Conservation (phyloP, 1,140 invertebrate genomes). For the Nephila pilipes region DNA sequence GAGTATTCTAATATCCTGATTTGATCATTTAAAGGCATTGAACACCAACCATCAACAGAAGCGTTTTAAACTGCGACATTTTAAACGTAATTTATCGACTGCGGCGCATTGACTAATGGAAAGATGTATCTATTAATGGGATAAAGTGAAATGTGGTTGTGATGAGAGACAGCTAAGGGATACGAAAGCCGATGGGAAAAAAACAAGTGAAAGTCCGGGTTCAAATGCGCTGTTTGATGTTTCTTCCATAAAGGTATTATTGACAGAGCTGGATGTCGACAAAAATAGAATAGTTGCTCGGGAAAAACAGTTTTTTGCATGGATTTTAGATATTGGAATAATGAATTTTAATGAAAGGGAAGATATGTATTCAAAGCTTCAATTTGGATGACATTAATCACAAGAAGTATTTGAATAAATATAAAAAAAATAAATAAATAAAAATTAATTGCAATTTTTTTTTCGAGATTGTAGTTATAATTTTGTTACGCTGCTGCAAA, state of each 20-base stretch:
- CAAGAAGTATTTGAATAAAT: too few species aligned
- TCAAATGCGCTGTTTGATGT: background rate
- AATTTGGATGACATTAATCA: too few species aligned
- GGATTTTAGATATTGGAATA: too few species aligned
- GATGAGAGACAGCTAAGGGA: background rate
- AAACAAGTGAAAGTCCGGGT: background rate
- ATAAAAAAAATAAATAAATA: too few species aligned
- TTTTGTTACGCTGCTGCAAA: too few species aligned
- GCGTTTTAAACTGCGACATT: constrained; percentile 32
- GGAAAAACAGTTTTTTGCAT: too few species aligned
- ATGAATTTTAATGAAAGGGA: too few species aligned
- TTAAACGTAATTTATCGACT: constrained; percentile 50
- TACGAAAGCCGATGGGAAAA: background rate
- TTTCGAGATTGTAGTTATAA: too few species aligned
- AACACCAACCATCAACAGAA: background rate
- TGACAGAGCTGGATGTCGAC: background rate
- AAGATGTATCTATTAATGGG: constrained; percentile 34
- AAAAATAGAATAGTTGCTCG: too few species aligned
- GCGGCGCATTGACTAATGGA: constrained; percentile 26
- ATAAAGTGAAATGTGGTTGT: constrained; percentile 36
- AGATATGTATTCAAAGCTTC: too few species aligned
- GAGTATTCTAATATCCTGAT: constrained; percentile 32
- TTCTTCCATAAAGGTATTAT: background rate
- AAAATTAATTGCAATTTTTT: too few species aligned
- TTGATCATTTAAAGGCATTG: constrained; percentile 30